phyloP scores from a whole-genome alignment of 2,113 vertebrate genomes.

The Dipodomys ordii region DNA sequence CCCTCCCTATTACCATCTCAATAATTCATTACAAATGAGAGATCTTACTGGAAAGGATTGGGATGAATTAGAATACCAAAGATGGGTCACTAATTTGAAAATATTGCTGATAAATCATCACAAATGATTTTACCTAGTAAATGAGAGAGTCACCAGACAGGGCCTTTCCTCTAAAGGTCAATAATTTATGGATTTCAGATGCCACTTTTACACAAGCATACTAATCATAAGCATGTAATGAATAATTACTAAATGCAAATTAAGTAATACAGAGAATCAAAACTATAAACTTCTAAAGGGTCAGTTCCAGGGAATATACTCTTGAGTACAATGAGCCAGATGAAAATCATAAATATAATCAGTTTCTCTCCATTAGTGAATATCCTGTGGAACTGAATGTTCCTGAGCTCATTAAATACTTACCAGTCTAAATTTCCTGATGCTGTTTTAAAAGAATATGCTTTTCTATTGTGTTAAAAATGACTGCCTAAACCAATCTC shows the following conservation, averaged over 20 bases:
- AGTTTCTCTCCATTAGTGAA: background rate
- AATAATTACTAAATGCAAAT: constrained; percentile 39
- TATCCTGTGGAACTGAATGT: background rate
- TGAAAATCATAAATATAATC: background rate
- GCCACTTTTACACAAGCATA: background rate
- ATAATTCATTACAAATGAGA: constrained; percentile 72
- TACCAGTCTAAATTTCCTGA: background rate
- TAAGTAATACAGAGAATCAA: background rate
- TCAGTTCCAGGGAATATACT: background rate
- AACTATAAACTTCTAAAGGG: background rate
- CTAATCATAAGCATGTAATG: background rate
- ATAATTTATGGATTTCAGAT: background rate
- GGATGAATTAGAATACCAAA: background rate
- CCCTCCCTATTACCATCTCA: constrained; percentile 67
- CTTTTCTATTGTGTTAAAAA: background rate
- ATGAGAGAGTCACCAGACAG: constrained; percentile 25
- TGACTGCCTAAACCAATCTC: background rate
- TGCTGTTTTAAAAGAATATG: background rate
- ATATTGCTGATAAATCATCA: background rate
- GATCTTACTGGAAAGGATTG: background rate
- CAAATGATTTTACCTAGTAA: constrained; percentile 42
- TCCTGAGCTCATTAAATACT: background rate
- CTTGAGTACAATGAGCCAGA: background rate
- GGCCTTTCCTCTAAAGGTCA: background rate
- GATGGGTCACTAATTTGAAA: constrained; percentile 53